Percentiles rank a stretch among this genome's conserved stretches.
These are phyloP conservation scores for Cirrhinus molitorella DNA, from an alignment of 2,797 vertebrate genomes.

Conservation along the genomic window DNA sequence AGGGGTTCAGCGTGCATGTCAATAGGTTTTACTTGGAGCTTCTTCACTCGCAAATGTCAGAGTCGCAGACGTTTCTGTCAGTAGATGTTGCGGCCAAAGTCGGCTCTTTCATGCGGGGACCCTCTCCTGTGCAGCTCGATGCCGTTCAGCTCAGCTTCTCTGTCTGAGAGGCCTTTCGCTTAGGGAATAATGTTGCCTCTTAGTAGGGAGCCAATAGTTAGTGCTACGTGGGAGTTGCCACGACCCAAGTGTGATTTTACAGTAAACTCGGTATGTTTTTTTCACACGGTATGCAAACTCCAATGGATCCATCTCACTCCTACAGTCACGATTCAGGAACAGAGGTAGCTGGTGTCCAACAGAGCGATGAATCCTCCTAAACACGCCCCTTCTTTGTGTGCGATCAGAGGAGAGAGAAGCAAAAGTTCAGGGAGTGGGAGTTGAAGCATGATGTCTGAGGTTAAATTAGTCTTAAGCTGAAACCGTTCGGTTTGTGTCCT, in stretches of 20 bases:
- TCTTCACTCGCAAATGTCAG: slow-evolving; percentile 72
- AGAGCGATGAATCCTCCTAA: slow-evolving; percentile 48
- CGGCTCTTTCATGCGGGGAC: slow-evolving; percentile 62
- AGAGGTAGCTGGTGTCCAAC: slow-evolving; percentile 37
- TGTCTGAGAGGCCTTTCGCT: slow-evolving; percentile 38
- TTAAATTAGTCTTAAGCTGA: slow-evolving; percentile 53
- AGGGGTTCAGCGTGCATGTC: slow-evolving; percentile 70
- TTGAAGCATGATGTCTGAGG: slow-evolving; percentile 49
- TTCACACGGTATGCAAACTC: slow-evolving; percentile 13
- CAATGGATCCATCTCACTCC: slow-evolving; percentile 32
- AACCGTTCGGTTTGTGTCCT: slow-evolving; percentile 25
- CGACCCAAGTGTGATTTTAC: slow-evolving; percentile 42
- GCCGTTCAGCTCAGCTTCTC: slow-evolving; percentile 45
- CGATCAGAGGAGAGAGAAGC: slow-evolving; percentile 46
- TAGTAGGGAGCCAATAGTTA: slow-evolving; percentile 49
- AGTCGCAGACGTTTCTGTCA: slow-evolving; percentile 61
- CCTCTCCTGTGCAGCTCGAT: slow-evolving; percentile 65
- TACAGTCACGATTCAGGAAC: slow-evolving; percentile 54
- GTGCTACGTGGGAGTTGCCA: slow-evolving; percentile 44
- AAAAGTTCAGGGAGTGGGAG: slow-evolving; percentile 59
- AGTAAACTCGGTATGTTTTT: slow-evolving; percentile 22
- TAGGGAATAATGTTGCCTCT: slow-evolving; percentile 46
- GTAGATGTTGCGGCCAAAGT: slow-evolving; percentile 62
- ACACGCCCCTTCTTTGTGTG: slow-evolving; percentile 48
- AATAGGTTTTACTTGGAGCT: slow-evolving; percentile 63